phyloP scores from a whole-genome alignment of 2,888 invertebrate genomes.

The Orthosia cruda region DNA sequence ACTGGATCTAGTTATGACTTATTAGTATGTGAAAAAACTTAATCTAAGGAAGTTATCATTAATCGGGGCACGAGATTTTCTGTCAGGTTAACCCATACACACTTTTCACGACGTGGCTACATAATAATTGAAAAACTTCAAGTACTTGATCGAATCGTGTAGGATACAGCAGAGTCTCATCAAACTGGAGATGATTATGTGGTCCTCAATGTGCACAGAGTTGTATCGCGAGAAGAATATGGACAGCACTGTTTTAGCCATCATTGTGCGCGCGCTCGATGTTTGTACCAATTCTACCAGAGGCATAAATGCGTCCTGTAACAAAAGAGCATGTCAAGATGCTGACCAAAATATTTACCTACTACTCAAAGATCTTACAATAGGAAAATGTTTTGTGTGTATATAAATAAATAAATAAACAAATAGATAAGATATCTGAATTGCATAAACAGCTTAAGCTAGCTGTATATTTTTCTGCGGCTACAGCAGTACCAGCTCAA shows the following conservation, averaged over 20 bases:
- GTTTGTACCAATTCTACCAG: constrained; percentile 97
- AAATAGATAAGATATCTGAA: too few relatives aligned
- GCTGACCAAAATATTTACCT: too few relatives aligned
- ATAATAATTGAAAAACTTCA: constrained; percentile 11
- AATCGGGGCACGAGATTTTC: neutral
- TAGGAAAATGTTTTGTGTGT: too few relatives aligned
- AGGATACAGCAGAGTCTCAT: constrained; percentile 97
- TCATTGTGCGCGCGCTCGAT: constrained; percentile 95
- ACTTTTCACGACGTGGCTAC: neutral
- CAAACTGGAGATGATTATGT: constrained; percentile 96
- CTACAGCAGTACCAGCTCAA: too few relatives aligned
- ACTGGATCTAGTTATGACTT: neutral
- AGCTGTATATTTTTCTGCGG: too few relatives aligned
- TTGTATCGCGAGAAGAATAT: constrained; percentile 90
- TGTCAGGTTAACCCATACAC: neutral
- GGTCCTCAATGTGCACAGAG: constrained; percentile 93
- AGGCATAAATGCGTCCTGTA: constrained; percentile 97
- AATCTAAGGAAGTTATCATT: neutral
- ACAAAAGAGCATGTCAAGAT: neutral
- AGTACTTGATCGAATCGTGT: constrained; percentile 98
- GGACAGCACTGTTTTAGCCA: constrained; percentile 96
- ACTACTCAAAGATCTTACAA: too few relatives aligned
- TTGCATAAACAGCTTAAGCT: too few relatives aligned
- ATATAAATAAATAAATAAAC: too few relatives aligned
- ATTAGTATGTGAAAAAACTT: neutral